Conservation (phyloP, 2,797 vertebrate genomes). For the Micrastur ruficollis region DNA sequence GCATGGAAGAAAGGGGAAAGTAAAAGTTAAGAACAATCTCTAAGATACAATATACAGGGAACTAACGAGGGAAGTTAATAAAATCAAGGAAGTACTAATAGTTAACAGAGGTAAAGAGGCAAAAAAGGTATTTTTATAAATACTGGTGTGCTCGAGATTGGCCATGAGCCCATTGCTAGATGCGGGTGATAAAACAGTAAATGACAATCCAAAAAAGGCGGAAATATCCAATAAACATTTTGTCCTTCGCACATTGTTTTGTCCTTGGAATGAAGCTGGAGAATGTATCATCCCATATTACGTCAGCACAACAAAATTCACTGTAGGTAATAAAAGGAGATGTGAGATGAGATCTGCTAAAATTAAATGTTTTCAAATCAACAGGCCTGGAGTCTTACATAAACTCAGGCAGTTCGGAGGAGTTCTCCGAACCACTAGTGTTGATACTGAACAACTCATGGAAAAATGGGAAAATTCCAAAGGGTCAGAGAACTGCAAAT, state of each 20-base stretch:
- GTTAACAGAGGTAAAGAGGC: background rate
- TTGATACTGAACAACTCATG: constrained; percentile 64
- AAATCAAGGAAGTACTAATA: background rate
- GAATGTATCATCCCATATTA: constrained; percentile 66
- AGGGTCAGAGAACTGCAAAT: constrained; percentile 11
- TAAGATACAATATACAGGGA: background rate
- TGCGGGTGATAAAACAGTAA: constrained; percentile 5
- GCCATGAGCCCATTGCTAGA: background rate
- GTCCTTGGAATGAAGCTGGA: constrained; percentile 59
- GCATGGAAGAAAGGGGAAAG: background rate
- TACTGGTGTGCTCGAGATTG: background rate
- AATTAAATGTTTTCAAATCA: constrained; percentile 70
- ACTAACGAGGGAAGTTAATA: background rate
- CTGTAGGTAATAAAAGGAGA: constrained; percentile 65
- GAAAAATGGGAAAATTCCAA: constrained; percentile 61
- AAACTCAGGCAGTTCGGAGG: constrained; percentile 59
- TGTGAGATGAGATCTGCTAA: constrained; percentile 64
- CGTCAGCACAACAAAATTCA: constrained; percentile 65
- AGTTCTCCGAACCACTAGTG: constrained; percentile 56
- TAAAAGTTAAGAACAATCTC: background rate
- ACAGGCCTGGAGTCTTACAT: constrained; percentile 66
- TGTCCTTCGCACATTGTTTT: constrained; percentile 60
- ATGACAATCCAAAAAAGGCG: constrained; percentile 21
- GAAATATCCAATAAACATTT: constrained; percentile 61
- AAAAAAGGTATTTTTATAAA: constrained; percentile 7